A percentile compares a stretch with the other conserved stretches of the same genome.
Evolutionary conservation across 2,113 vertebrate genomes (phyloP).

Genomic region (Dunckerocampus dactyliophorus): DNA sequence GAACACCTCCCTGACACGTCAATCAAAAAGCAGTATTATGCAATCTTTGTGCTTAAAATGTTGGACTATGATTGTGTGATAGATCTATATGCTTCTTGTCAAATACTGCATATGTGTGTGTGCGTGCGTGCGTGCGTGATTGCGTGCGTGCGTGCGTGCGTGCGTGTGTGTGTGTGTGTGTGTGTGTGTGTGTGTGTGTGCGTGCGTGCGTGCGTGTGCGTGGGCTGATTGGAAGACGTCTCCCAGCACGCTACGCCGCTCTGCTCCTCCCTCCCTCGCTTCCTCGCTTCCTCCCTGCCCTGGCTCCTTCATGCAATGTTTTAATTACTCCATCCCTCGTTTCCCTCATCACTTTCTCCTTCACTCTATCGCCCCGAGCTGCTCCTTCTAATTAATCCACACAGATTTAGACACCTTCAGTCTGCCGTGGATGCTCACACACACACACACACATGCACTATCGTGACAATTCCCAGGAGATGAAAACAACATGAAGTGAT

Average conservation of each 20-base stretch:
- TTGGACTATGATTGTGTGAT: too few relatives aligned
- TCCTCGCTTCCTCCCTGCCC: slow-evolving; percentile 26
- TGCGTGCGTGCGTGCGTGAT: not conserved
- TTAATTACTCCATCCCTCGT: slow-evolving; percentile 65
- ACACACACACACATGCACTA: slow-evolving; percentile 3
- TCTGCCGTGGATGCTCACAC: slow-evolving; percentile 45
- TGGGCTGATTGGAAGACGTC: slow-evolving; percentile 27
- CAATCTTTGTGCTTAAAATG: too few relatives aligned
- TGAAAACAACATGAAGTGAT: slow-evolving; percentile 41
- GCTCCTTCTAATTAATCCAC: slow-evolving; percentile 72
- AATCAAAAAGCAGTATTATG: too few relatives aligned
- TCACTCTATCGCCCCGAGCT: slow-evolving; percentile 58
- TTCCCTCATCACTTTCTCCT: slow-evolving; percentile 61
- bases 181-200: slow-evolving; percentile 14
- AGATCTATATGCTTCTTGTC: too few relatives aligned
- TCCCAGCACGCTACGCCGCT: slow-evolving; percentile 33
- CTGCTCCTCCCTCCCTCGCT: slow-evolving; percentile 8
- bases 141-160: slow-evolving; percentile 1
- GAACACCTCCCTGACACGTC: too few relatives aligned
- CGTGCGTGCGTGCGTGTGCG: slow-evolving; percentile 12
- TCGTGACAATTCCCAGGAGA: slow-evolving; percentile 29
- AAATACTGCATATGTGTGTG: too few relatives aligned
- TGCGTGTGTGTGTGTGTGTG: slow-evolving; percentile 6
- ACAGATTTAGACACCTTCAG: slow-evolving; percentile 64
- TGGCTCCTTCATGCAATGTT: slow-evolving; percentile 37